A percentile compares a stretch with the other conserved stretches of the same genome.
These are phyloP conservation scores for Agrotis clavis DNA, from an alignment of 2,888 invertebrate genomes.

Conservation along the genomic window DNA sequence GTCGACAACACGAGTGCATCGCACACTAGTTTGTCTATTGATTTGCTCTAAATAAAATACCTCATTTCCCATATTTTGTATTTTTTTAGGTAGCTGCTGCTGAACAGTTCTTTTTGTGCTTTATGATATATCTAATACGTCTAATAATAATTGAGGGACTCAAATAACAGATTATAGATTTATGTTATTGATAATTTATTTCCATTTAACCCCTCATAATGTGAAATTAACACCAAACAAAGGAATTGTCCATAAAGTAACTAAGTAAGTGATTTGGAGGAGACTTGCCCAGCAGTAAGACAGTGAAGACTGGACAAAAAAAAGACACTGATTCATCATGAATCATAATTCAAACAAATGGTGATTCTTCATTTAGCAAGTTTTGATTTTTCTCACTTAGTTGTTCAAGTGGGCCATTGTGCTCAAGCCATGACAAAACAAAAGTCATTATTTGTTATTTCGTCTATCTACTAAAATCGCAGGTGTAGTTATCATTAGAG, in stretches of 20 bases:
- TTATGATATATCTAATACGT: no score
- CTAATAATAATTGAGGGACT: neutral
- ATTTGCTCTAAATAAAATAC: neutral
- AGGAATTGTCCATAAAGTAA: conserved; percentile 6
- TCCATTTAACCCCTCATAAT: neutral
- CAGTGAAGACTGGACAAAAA: no score
- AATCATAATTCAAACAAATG: no score
- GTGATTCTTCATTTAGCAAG: no score
- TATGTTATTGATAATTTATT: neutral
- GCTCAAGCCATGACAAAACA: neutral
- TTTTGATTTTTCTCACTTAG: neutral
- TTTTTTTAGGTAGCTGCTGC: neutral
- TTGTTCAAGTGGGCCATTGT: neutral
- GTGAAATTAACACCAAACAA: conserved; percentile 9
- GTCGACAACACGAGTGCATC: conserved; percentile 41
- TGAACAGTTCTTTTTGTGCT: no score
- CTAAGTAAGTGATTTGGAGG: no score
- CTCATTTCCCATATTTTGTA: neutral
- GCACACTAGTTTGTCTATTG: conserved; percentile 3
- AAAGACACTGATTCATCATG: no score
- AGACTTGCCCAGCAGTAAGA: no score
- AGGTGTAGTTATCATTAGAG: neutral
- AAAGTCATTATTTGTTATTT: neutral
- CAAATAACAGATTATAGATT: neutral
- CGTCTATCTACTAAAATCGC: neutral